These are phyloP conservation scores for Gymnosoma rotundatum DNA, from an alignment of 2,888 invertebrate genomes.

Conservation along the genomic window DNA sequence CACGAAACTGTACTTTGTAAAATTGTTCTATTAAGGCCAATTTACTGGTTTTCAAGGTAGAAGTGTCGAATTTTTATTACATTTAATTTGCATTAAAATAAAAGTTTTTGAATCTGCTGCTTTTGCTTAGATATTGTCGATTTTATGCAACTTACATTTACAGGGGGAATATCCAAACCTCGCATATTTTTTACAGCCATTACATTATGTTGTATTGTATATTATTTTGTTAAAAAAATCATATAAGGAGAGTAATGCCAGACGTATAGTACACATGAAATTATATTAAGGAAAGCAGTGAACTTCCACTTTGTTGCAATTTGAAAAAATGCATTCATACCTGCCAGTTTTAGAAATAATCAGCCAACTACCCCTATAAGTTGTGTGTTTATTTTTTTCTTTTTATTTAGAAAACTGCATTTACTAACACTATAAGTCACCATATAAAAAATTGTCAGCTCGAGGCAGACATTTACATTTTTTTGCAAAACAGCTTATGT, in stretches of 20 bases:
- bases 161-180: not conserved
- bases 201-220: not conserved
- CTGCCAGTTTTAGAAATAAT: not conserved
- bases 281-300: not conserved
- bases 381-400: not conserved
- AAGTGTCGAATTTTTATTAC: too few relatives aligned
- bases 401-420: conserved; percentile 15
- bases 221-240: not conserved
- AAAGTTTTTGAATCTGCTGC: not conserved
- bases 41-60: too few relatives aligned
- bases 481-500: too few relatives aligned
- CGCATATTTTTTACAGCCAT: not conserved
- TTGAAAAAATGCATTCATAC: conserved; percentile 1
- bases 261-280: not conserved
- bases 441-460: conserved; percentile 6
- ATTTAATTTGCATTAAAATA: not conserved
- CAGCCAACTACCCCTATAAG: conserved; percentile 17
- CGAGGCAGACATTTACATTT: conserved; percentile 3
- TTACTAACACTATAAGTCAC: conserved; percentile 2
- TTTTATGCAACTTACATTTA: not conserved
- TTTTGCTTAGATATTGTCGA: too few relatives aligned
- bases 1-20: too few relatives aligned
- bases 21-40: too few relatives aligned
- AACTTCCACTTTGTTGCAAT: not conserved
- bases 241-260: not conserved